These are phyloP conservation scores for Patella depressa DNA, from an alignment of 2,888 invertebrate genomes.

Conservation along the genomic window DNA sequence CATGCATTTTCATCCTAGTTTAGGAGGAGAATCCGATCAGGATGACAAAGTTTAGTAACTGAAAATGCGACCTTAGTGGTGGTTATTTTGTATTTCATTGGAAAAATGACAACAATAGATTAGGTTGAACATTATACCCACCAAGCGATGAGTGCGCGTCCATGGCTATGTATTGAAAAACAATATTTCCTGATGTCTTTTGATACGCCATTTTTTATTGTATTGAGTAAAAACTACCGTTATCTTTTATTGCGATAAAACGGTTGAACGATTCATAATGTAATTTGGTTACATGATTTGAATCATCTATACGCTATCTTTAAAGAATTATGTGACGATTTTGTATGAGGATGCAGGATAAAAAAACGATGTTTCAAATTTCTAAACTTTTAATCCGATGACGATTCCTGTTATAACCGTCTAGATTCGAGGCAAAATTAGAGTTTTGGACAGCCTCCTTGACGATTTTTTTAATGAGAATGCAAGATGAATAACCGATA, in stretches of 20 bases:
- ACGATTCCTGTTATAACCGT: too few relatives aligned
- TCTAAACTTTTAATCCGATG: too few relatives aligned
- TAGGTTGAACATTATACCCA: background rate
- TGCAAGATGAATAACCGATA: too few relatives aligned
- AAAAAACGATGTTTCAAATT: too few relatives aligned
- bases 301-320: background rate
- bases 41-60: background rate
- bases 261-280: background rate
- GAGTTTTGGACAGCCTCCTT: too few relatives aligned
- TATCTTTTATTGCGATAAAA: slow-evolving; percentile 1
- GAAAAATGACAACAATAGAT: too few relatives aligned
- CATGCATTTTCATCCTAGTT: slow-evolving; percentile 18
- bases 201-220: background rate
- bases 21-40: background rate
- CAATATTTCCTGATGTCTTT: background rate
- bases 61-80: background rate
- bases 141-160: slow-evolving; percentile 1
- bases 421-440: too few relatives aligned
- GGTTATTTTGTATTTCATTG: too few relatives aligned
- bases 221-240: slow-evolving; percentile 5
- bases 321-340: too few relatives aligned
- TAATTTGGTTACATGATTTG: background rate
- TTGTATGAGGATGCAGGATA: too few relatives aligned
- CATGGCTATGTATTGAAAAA: background rate
- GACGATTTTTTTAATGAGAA: too few relatives aligned